These are phyloP conservation scores for Aselliscus stoliczkanus DNA, from an alignment of 2,797 vertebrate species.

Conservation along the genomic window DNA sequence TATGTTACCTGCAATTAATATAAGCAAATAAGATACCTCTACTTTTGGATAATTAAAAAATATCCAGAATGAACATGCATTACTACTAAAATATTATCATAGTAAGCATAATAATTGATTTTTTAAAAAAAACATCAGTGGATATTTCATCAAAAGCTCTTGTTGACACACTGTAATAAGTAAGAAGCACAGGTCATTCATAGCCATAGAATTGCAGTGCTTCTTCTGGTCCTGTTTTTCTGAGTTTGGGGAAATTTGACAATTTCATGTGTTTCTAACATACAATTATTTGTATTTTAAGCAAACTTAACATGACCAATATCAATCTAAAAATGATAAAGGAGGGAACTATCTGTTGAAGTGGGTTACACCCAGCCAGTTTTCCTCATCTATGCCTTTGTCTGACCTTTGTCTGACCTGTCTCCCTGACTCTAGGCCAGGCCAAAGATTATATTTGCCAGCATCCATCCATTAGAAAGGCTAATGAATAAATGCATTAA, in stretches of 20 bases:
- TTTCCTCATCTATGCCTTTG: background rate
- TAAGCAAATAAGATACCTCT: background rate
- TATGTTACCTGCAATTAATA: background rate
- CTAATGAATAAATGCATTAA: background rate
- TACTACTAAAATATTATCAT: background rate
- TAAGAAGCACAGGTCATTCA: background rate
- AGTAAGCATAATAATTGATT: background rate
- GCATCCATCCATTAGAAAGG: background rate
- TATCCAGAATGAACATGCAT: background rate
- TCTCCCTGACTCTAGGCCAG: background rate
- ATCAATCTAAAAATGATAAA: background rate
- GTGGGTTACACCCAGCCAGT: rapidly evolving
- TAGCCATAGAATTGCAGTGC: background rate
- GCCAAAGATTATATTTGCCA: background rate
- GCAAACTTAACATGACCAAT: background rate
- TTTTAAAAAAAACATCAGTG: background rate
- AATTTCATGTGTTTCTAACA: background rate
- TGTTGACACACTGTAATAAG: background rate
- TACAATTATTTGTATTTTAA: background rate
- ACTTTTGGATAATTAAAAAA: background rate
- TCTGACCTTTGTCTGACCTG: no score
- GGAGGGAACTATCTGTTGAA: background rate
- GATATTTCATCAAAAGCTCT: background rate
- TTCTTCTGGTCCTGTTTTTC: background rate
- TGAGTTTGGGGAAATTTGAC: background rate